Base-by-base conservation (phyloP, 2,888 invertebrate species). In the Ligdia adustata region DNA sequence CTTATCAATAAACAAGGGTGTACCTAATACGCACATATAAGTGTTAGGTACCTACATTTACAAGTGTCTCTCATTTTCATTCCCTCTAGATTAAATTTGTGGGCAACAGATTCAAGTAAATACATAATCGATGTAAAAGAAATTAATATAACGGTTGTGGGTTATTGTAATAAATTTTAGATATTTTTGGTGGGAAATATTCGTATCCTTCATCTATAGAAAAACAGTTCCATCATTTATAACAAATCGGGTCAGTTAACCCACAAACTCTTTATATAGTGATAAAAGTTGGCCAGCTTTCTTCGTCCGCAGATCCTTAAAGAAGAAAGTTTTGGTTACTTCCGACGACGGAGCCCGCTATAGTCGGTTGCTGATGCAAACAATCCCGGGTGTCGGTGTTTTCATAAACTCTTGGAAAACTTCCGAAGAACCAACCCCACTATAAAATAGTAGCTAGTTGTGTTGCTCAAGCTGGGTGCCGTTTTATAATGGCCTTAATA, bases 351-450 rank as follows among this genome's bases (percentile, higher is more conserved):
- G 39, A 52, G 62, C 67, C 60, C 50, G 55, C 62, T 52, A 52
- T 45, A 62, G 55, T 62, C 57, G 57, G 55, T 56, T 55, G 63
- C 64, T 69, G 68, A 66, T 72, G 68, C 76, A 75, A 81, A 78
- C 80, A 82, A 77, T 78, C 67, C 73, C 66, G 67, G 68, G 69
- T 70, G 73, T 72, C 54, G 64, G 60, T 50, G 62, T 72, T 62
- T 75, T 75, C 74, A 76, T 75, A 79, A 72, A 82, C 75, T 80
- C 76, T 38, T 49, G 9, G 51, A 57, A 68, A 79, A 80, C 70
- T 79, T 78, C 68, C 66, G 58, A 56, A 48, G 55, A 64, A 55
- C 57, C 58, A 52, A 47, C 53, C 48, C 57, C 53, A 57, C 59
- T 74, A 64, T 66, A 72, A 69, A 70, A 69, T 72, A 69, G 61